Conservation (phyloP, 2,113 vertebrate species). For the Spermophilus dauricus region DNA sequence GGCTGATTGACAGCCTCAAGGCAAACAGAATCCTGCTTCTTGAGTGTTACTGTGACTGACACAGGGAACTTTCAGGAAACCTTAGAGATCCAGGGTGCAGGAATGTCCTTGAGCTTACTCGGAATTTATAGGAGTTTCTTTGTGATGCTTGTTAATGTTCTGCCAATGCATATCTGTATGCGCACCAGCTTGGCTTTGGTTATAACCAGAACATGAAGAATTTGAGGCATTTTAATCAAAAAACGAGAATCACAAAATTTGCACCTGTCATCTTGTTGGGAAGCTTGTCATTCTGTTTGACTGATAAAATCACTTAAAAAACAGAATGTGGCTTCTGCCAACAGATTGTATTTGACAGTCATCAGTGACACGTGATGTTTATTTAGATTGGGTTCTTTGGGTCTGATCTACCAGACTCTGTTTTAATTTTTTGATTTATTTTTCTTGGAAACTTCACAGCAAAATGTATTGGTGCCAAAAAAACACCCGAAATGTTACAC, state of each 20-base stretch:
- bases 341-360: neutral
- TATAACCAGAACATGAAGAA: neutral
- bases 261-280: neutral
- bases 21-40: neutral
- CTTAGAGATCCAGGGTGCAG: neutral
- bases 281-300: conserved; percentile 5
- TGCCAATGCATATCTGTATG: neutral
- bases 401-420: neutral
- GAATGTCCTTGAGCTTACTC: neutral
- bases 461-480: neutral
- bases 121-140: neutral
- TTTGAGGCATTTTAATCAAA: neutral
- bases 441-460: neutral
- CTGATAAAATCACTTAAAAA: conserved; percentile 36
- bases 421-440: neutral
- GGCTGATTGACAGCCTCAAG: neutral
- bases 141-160: neutral
- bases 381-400: neutral
- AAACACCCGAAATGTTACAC: neutral
- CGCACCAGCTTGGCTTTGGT: neutral
- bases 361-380: neutral
- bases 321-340: conserved; percentile 15
- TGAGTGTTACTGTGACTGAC: neutral
- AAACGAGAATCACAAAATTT: neutral
- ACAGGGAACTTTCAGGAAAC: neutral